phyloP scores from a whole-genome alignment of 2,888 invertebrate genomes.

The Mythimna lalbum region DNA sequence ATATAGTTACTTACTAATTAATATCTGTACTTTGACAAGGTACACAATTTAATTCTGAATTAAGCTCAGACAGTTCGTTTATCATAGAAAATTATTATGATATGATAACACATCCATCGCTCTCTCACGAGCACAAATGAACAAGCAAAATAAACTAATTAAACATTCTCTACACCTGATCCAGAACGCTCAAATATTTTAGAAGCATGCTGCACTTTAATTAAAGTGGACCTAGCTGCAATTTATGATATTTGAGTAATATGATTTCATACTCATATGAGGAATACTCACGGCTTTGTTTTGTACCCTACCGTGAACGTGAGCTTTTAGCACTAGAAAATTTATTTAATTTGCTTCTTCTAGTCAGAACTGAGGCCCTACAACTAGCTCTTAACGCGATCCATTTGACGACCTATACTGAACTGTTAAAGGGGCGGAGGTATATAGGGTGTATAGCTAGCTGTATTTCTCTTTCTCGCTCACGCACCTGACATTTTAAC shows the following conservation, averaged over 20 bases:
- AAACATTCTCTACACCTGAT: conserved; percentile 5
- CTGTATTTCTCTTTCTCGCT: too few relatives aligned
- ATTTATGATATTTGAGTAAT: not conserved
- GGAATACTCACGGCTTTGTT: not conserved
- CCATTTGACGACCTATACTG: too few relatives aligned
- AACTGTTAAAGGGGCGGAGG: too few relatives aligned
- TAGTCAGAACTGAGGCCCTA: not conserved
- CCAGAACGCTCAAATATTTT: not conserved
- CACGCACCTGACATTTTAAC: too few relatives aligned
- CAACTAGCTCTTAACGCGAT: too few relatives aligned
- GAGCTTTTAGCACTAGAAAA: not conserved
- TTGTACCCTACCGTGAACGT: not conserved
- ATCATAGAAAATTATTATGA: not conserved
- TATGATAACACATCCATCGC: not conserved
- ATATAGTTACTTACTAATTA: too few relatives aligned
- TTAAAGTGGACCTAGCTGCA: not conserved
- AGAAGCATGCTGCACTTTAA: conserved; percentile 11
- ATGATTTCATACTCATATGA: not conserved
- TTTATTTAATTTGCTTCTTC: not conserved
- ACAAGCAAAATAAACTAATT: conserved; percentile 7
- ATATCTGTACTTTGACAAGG: too few relatives aligned
- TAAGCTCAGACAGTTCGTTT: not conserved
- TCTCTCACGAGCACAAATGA: not conserved
- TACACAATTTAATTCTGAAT: too few relatives aligned
- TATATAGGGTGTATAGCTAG: too few relatives aligned